Conservation (phyloP, 2,888 invertebrate species). For the Acleris cristana region DNA sequence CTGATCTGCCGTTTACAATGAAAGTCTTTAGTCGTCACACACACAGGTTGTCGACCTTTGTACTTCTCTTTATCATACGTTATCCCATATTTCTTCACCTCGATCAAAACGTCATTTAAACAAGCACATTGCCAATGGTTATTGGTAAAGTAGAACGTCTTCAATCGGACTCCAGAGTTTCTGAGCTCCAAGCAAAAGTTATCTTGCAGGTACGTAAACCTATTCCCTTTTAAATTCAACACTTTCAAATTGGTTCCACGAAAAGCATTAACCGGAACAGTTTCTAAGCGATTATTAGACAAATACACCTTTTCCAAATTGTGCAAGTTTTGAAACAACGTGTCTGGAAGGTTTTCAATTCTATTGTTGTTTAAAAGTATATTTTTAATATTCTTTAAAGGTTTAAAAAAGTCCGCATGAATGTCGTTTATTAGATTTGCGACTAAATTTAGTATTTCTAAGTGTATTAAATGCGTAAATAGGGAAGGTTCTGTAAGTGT, state of each 20-base stretch:
- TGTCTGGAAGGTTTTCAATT: slow-evolving; percentile 58
- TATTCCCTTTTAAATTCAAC: slow-evolving; percentile 66
- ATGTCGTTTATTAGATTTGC: slow-evolving; percentile 60
- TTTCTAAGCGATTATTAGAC: slow-evolving; percentile 62
- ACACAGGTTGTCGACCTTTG: slow-evolving; percentile 62
- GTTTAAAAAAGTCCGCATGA: slow-evolving; percentile 55
- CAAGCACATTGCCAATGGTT: slow-evolving; percentile 77
- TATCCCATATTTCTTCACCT: slow-evolving; percentile 59
- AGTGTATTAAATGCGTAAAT: slow-evolving; percentile 55
- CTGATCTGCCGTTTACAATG: slow-evolving; percentile 59
- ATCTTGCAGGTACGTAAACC: slow-evolving; percentile 63
- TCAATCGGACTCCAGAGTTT: slow-evolving; percentile 60
- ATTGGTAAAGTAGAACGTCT: slow-evolving; percentile 66
- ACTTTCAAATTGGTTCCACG: slow-evolving; percentile 59
- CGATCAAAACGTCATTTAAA: slow-evolving; percentile 60
- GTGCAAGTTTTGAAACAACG: slow-evolving; percentile 58
- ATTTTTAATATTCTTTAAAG: slow-evolving; percentile 57
- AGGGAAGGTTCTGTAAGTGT: slow-evolving; percentile 47
- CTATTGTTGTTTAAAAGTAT: slow-evolving; percentile 60
- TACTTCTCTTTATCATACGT: slow-evolving; percentile 59
- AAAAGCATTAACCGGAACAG: slow-evolving; percentile 62
- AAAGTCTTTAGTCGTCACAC: slow-evolving; percentile 58
- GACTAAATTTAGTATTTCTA: slow-evolving; percentile 62
- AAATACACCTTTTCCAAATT: slow-evolving; percentile 60
- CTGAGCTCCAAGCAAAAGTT: slow-evolving; percentile 68